Evolutionary conservation across 30 jellyfish, hydroid and myxozoan species (phyloP), one percentile per base, ranked within the genome.

Genomic region (Aurelia aurita complex sp. Pacific): DNA sequence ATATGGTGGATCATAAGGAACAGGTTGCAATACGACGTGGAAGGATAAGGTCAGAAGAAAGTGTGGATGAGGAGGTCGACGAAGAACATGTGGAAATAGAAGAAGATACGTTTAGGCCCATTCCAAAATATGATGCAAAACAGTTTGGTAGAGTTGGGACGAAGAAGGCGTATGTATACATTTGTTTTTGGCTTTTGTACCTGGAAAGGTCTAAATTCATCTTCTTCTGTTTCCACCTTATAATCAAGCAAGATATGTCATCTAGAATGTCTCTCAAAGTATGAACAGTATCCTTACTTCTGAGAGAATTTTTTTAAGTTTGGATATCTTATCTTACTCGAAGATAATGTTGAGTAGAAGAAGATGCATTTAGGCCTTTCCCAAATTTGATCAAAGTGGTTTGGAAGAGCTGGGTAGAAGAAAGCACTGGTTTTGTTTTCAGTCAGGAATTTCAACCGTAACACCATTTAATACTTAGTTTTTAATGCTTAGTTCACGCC

Each of bases 111-210:
- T 86, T 86, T 62, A 71, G 61, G 34, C 96, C 89, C 13, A 55
- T 32, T 17, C 96, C 96, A 67, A 86, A 86, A 54, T 86, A 86
- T 64, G 86, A 86, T 23, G 52, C 75, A 52, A 86, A 76, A 53
- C 67, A 50, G 70, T 76, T 86, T 76, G 96, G 96, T 1, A 55
- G 96, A 59, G 83, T 76, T 50, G 96, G 96, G 60, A 86, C 96
- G 4, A 86, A 76, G 55, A 86, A 86, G 60, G 96, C 96, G 96
- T 86, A 55, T 1, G 90, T 86, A 15, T 9, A 9, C 43, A 4
- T 29, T 8, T 4, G 8, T 40, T 40, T 0, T 5, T 46, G 57
- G 57, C 15, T 46, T 46, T 46, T 46, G 57, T 46, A 7, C 8
- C 15, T 46, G 57, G 29, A 23, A 23, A 23, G 29, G 29, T 23